These are phyloP conservation scores for Sabatieria punctata DNA, from an alignment of 2,888 invertebrate species.

Conservation along the genomic window DNA sequence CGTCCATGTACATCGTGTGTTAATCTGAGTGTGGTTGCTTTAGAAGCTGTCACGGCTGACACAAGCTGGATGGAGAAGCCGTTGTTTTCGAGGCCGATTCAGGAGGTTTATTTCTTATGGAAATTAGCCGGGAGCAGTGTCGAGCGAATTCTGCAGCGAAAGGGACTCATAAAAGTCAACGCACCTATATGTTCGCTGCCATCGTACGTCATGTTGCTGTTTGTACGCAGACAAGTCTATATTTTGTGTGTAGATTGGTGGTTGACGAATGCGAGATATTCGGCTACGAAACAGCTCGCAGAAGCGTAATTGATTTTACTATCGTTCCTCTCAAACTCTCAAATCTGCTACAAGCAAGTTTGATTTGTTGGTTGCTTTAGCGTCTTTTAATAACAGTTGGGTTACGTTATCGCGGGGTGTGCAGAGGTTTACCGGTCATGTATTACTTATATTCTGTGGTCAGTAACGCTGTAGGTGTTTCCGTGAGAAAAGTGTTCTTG, in stretches of 20 bases:
- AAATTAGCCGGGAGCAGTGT: slow-evolving; percentile 84
- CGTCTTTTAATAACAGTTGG: no score
- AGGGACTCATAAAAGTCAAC: slow-evolving; percentile 67
- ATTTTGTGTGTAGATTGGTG: slow-evolving; percentile 8
- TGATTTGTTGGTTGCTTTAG: no score
- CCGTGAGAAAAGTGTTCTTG: no score
- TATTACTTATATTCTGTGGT: no score
- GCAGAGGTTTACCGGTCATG: no score
- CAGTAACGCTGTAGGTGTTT: no score
- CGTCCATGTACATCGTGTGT: no score
- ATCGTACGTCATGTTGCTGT: slow-evolving; percentile 20
- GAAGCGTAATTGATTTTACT: slow-evolving; percentile 52
- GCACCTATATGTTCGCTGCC: slow-evolving; percentile 39
- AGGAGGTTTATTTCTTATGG: slow-evolving; percentile 80
- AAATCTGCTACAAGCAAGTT: slow-evolving; percentile 47
- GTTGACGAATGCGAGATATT: slow-evolving; percentile 63
- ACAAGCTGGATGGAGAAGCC: neutral
- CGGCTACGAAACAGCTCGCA: slow-evolving; percentile 57
- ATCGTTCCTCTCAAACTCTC: slow-evolving; percentile 52
- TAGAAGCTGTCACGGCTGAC: no score
- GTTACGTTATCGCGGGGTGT: no score
- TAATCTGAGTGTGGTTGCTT: no score
- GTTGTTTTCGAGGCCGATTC: slow-evolving; percentile 43
- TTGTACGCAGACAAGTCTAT: slow-evolving; percentile 33
- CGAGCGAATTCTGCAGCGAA: slow-evolving; percentile 66